Evolutionary conservation across 2,113 vertebrate species (phyloP), one percentile per base, ranked within the genome.

Genomic region (Engystomops pustulosus): DNA sequence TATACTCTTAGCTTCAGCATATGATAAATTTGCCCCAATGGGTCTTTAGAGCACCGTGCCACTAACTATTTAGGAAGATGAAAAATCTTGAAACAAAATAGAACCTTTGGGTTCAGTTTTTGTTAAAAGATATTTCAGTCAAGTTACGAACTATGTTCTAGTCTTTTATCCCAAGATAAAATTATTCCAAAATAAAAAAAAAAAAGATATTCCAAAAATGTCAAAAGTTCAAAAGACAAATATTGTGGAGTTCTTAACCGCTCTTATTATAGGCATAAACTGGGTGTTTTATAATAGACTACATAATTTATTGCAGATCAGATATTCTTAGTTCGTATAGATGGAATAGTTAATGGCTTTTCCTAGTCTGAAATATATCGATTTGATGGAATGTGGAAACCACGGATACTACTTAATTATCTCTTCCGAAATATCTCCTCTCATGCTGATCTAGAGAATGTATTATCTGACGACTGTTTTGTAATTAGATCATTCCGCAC

Each of bases 391-490:
- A 20, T 80, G 1, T 58, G 41, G 65, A 30, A 53, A 44, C 20
- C 49, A 30, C 20, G 27, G 65, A 36, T 53, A 81, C 34, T 81
- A 83, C 81, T 18, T 53, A 4, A 51, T 34, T 85, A 71, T 47
- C 44, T 81, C 71, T 81, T 55, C 67, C 17, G 10, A 81, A 81
- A 9, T 81, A 77, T 47, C 70, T 76, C 34, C 41, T n/a, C 70
- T 75, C 71, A 65, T 76, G 41, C 84, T 55, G 47, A 53, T 76
- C 27, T 81, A 11, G 25, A 78, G 58, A 53, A 58, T 76, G 81
- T 84, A 70, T 81, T 53, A 81, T 47, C 79, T 55, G 67, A 81
- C n/a, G 67, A 47, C 60, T 81, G 79, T 51, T 49, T 58, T 53
- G 62, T 70, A 71, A 70, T 81, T 69, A 41, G 38, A 55, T 34